Percentiles rank a stretch among this genome's conserved stretches.
Conservation (phyloP, 2,113 vertebrate genomes). For the Morone saxatilis region DNA sequence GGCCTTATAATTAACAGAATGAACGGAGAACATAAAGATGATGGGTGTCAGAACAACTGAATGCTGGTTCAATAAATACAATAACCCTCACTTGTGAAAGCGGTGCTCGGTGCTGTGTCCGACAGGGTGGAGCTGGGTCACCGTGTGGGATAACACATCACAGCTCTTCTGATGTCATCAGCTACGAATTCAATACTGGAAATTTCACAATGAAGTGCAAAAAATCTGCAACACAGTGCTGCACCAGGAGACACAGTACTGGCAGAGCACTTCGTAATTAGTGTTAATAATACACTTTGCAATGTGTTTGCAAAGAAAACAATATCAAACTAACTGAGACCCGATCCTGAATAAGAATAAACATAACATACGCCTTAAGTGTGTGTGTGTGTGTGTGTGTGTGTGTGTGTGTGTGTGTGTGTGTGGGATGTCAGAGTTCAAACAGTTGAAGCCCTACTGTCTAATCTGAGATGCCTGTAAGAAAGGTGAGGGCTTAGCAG, state of each 20-base stretch:
- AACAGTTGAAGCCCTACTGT: constrained; percentile 31
- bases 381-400: neutral
- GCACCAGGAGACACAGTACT: neutral
- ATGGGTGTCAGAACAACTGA: neutral
- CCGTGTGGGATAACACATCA: constrained; percentile 7
- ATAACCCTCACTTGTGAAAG: neutral
- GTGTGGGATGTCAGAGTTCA: constrained; percentile 35
- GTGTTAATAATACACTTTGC: neutral
- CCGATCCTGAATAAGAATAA: constrained; percentile 7
- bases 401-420: neutral
- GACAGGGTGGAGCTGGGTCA: neutral
- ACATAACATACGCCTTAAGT: neutral
- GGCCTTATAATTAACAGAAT: constrained; percentile 12
- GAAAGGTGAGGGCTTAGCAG: constrained; percentile 72
- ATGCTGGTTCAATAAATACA: neutral
- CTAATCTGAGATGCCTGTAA: constrained; percentile 69
- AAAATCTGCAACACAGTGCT: constrained; percentile 14
- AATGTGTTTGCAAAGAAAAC: constrained; percentile 18
- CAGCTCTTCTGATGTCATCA: constrained; percentile 13
- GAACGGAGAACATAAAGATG: neutral
- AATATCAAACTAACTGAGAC: neutral
- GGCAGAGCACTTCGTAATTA: constrained; percentile 10
- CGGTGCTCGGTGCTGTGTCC: neutral
- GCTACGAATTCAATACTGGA: constrained; percentile 17
- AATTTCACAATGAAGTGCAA: constrained; percentile 30